Base-by-base conservation (phyloP, 2,113 vertebrate species). In the Columbina picui region DNA sequence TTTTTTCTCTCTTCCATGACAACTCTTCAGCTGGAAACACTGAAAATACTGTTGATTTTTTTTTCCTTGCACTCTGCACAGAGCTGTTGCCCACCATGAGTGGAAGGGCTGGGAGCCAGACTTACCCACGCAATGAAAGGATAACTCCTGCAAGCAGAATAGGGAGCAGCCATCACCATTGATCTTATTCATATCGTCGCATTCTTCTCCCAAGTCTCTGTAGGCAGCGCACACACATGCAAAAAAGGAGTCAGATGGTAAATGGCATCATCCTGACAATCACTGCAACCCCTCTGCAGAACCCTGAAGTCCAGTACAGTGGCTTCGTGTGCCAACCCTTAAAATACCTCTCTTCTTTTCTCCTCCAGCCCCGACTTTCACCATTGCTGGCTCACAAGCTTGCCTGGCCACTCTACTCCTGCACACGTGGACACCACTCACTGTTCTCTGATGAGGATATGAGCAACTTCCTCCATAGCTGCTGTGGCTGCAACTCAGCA, bases 91-190 rank as follows among this genome's bases (percentile, higher is more conserved):
- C 87, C 83, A 27, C 41, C 5, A 0, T 21, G 61, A 68, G 73
- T 27, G 14, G 32, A 70, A 73, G 52, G n/a, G 39, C 56, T 89
- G 32, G 4, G 36, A 39, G 83, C 41, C 4, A n/a, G 49, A 98
- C 99, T 98, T 96, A 99, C 99, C 99, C 2, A 99, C 50, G 68
- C 99, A 99, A 96, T 99, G 99, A 97, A 99, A 99, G 97, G 99
- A 99, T 9, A 98, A 34, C 90, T 99, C 99, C 96, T 99, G 99
- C 91, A 96, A 98, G 97, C 99, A 99, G 94, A 99, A 99, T 41
- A 99, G 98, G 52, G 99, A 99, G 92, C 99, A 99, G 80, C 99
- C 99, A 14, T 99, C 99, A 2, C 99, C 99, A 36, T 98, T 99
- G 96, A 99, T 91, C 53, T 98, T 98, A 87, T 99, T 99, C 98